phyloP scores from a whole-genome alignment of 1,140 invertebrate species.

The Heliconius hewitsoni region DNA sequence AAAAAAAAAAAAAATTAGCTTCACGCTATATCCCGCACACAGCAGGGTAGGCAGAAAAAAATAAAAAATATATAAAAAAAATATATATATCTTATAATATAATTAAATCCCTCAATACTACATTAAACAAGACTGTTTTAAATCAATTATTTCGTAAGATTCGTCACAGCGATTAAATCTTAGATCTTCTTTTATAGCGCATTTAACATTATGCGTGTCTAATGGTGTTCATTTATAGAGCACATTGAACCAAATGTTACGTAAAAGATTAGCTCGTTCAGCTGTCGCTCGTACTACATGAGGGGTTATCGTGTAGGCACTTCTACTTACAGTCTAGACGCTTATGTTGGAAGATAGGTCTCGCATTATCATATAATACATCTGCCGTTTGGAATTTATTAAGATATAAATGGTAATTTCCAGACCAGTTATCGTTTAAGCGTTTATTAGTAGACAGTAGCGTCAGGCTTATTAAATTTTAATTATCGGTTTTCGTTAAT shows the following conservation, averaged over 20 bases:
- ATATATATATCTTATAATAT: too few species aligned
- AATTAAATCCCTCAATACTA: slow-evolving; percentile 21
- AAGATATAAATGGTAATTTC: background rate
- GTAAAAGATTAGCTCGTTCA: slow-evolving; percentile 18
- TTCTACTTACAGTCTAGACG: slow-evolving; percentile 21
- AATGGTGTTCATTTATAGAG: slow-evolving; percentile 21
- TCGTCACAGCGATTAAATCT: background rate
- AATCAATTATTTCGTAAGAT: slow-evolving; percentile 19
- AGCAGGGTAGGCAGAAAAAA: too few species aligned
- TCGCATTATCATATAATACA: slow-evolving; percentile 4
- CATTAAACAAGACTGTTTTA: slow-evolving; percentile 6
- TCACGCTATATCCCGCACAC: too few species aligned
- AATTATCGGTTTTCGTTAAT: background rate
- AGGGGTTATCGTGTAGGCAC: slow-evolving; percentile 10
- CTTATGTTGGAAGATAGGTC: slow-evolving; percentile 13
- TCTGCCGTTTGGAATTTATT: background rate
- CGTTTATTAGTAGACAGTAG: background rate
- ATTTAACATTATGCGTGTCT: slow-evolving; percentile 25
- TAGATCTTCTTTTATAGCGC: slow-evolving; percentile 16
- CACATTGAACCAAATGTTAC: slow-evolving; percentile 3
- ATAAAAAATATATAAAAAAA: too few species aligned
- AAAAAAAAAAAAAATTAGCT: too few species aligned
- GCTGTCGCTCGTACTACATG: slow-evolving; percentile 8
- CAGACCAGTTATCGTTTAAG: background rate
- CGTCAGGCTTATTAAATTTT: background rate